phyloP scores from a whole-genome alignment of 2,888 invertebrate species.

The Aquatica leii region DNA sequence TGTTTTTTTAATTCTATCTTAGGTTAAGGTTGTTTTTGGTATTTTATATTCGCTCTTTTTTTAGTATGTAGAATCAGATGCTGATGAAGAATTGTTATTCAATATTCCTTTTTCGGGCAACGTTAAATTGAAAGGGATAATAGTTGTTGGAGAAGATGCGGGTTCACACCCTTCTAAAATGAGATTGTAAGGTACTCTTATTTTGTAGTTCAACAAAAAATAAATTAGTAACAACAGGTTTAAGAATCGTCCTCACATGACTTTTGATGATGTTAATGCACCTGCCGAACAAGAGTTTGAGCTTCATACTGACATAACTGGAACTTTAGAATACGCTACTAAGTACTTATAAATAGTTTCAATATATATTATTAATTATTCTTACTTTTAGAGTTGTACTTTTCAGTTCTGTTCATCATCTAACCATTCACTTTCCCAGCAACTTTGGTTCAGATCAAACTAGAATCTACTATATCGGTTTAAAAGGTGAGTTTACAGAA shows the following conservation, averaged over 20 bases:
- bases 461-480: slow-evolving; percentile 91
- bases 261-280: slow-evolving; percentile 84
- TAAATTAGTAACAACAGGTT: slow-evolving; percentile 67
- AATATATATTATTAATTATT: neutral
- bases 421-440: slow-evolving; percentile 88
- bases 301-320: slow-evolving; percentile 78
- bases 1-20: too few species aligned
- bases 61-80: slow-evolving; percentile 95
- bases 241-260: slow-evolving; percentile 94
- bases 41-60: too few species aligned
- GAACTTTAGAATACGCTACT: slow-evolving; percentile 86
- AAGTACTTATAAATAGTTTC: slow-evolving; percentile 68
- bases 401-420: slow-evolving; percentile 88
- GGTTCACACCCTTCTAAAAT: slow-evolving; percentile 86
- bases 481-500: slow-evolving; percentile 91
- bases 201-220: slow-evolving; percentile 12
- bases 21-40: too few species aligned
- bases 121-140: slow-evolving; percentile 93
- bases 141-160: slow-evolving; percentile 89
- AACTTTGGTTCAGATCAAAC: slow-evolving; percentile 90
- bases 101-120: slow-evolving; percentile 97
- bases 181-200: slow-evolving; percentile 76
- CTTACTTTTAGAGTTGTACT: slow-evolving; percentile 80
- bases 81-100: slow-evolving; percentile 93
- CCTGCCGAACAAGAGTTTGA: slow-evolving; percentile 91